Conservation (phyloP, 2,888 invertebrate species). For the Hirtodrosophila trivittata region DNA sequence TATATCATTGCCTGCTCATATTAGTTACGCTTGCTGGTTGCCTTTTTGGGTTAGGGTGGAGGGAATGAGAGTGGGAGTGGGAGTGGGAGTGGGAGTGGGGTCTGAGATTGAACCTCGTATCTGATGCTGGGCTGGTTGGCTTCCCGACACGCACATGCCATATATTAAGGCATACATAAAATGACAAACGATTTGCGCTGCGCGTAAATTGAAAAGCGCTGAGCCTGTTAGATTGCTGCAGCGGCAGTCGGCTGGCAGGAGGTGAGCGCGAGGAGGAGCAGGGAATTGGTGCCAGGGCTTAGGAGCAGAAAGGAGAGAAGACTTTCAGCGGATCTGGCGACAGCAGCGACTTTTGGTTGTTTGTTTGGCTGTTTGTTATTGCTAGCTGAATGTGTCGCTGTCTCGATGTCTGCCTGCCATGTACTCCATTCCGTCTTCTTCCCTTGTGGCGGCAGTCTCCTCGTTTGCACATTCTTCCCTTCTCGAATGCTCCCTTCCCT, state of each 20-base stretch:
- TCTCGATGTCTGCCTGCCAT: slow-evolving; percentile 8
- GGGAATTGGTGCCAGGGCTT: not conserved
- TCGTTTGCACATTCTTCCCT: not conserved
- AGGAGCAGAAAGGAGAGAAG: slow-evolving; percentile 8
- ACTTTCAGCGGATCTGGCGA: slow-evolving; percentile 46
- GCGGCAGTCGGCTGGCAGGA: slow-evolving; percentile 9
- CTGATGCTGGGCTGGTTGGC: slow-evolving; percentile 41
- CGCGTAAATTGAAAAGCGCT: slow-evolving; percentile 77
- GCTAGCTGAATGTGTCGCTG: slow-evolving; percentile 36
- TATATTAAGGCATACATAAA: slow-evolving; percentile 73
- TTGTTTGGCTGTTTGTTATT: slow-evolving; percentile 63
- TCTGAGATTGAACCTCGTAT: slow-evolving; percentile 22
- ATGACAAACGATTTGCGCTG: slow-evolving; percentile 76
- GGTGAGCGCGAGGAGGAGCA: not conserved
- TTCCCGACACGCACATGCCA: slow-evolving; percentile 68
- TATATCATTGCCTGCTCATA: slow-evolving; percentile 71
- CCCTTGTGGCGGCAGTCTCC: too few relatives aligned
- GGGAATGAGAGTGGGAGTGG: slow-evolving; percentile 6
- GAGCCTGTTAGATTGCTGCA: slow-evolving; percentile 65
- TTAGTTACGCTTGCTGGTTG: slow-evolving; percentile 71
- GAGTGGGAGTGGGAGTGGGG: not conserved
- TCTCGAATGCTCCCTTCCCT: not conserved
- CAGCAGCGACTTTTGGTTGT: slow-evolving; percentile 64
- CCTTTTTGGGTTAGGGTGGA: slow-evolving; percentile 16
- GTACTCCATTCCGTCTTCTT: not conserved